Percentiles rank a stretch among this genome's conserved stretches.
Evolutionary conservation across 2,888 invertebrate genomes (phyloP).

Genomic region (Disparrhopalites patrizii): DNA sequence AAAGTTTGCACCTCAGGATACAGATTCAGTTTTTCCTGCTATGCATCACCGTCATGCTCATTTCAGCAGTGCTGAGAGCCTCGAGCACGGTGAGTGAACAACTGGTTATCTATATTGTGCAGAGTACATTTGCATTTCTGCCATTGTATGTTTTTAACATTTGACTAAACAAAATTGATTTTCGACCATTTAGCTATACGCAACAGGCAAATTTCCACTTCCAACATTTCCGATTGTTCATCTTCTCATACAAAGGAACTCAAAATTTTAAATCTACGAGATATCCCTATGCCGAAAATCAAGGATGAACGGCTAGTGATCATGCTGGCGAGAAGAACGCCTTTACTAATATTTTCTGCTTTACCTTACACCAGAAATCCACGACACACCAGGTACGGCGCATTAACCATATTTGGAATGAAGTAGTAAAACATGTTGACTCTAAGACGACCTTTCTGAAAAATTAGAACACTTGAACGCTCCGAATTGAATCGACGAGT

Average conservation of each 20-base stretch:
- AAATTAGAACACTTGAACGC: slow-evolving; percentile 20
- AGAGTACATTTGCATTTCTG: not conserved
- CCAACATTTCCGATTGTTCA: slow-evolving; percentile 26
- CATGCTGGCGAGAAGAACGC: slow-evolving; percentile 67
- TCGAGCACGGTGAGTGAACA: slow-evolving; percentile 57
- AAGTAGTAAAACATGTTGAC: too few species aligned
- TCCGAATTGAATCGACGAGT: slow-evolving; percentile 15
- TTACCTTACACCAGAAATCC: slow-evolving; percentile 64
- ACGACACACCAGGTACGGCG: slow-evolving; percentile 25
- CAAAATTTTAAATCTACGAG: slow-evolving; percentile 38
- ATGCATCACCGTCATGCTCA: slow-evolving; percentile 49
- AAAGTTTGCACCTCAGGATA: not conserved
- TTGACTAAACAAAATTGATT: too few species aligned
- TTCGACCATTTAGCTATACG: slow-evolving; percentile 31
- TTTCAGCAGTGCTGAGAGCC: slow-evolving; percentile 74
- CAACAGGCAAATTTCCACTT: slow-evolving; percentile 31
- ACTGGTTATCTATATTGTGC: not conserved
- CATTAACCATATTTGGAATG: not conserved
- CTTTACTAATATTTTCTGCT: slow-evolving; percentile 80
- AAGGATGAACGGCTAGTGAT: slow-evolving; percentile 77
- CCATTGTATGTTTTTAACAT: too few species aligned
- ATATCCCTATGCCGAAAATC: slow-evolving; percentile 60
- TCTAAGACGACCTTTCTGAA: too few species aligned
- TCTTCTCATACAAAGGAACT: slow-evolving; percentile 26
- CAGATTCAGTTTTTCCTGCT: not conserved